phyloP scores from a whole-genome alignment of 2,113 vertebrate species.

The Hylia prasina region DNA sequence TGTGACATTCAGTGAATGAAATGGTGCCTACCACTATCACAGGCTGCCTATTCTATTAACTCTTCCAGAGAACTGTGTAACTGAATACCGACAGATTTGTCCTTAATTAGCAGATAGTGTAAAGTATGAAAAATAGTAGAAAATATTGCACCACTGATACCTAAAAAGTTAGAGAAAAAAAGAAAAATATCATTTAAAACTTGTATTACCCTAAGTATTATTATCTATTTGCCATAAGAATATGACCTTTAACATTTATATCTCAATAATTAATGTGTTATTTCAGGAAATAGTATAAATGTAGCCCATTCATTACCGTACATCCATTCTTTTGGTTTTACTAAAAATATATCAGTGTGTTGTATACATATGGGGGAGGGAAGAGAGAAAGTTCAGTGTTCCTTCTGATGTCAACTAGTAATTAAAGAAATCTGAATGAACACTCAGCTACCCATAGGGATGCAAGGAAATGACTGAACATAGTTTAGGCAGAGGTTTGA shows the following conservation, averaged over 20 bases:
- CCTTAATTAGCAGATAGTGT: neutral
- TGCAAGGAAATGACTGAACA: slow-evolving; percentile 28
- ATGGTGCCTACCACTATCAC: neutral
- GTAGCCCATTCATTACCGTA: neutral
- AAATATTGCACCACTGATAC: neutral
- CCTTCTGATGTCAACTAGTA: slow-evolving; percentile 32
- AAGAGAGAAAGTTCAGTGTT: neutral
- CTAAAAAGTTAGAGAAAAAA: neutral
- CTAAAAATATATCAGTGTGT: neutral
- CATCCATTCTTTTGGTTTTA: neutral
- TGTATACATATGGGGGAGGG: neutral
- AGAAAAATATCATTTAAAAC: neutral
- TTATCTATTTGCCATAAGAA: neutral
- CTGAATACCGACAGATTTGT: neutral
- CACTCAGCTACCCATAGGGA: neutral
- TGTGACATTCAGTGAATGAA: neutral
- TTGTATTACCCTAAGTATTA: accelerated
- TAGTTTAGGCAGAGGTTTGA: slow-evolving; percentile 52
- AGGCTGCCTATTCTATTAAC: neutral
- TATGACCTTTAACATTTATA: neutral
- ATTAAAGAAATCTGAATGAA: slow-evolving; percentile 51
- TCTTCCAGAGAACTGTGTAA: neutral
- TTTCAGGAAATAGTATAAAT: neutral
- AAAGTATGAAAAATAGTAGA: neutral
- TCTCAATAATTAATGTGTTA: neutral